These are phyloP conservation scores for Callosobruchus maculatus DNA, from an alignment of 2,888 invertebrate species.

Conservation along the genomic window DNA sequence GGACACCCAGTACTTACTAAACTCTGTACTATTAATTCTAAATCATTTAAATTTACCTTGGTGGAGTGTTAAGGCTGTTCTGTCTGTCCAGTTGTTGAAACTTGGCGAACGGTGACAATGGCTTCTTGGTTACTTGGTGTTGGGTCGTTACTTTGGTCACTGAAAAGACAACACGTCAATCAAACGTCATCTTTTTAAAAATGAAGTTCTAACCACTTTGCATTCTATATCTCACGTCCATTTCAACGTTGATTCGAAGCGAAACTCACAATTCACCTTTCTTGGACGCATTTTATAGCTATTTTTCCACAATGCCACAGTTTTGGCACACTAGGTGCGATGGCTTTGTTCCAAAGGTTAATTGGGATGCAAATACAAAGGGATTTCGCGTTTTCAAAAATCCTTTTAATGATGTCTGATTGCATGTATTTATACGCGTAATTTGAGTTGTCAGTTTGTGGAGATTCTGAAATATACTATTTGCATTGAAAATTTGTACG, in stretches of 20 bases:
- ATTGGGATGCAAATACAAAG: background rate
- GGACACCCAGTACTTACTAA: too few relatives aligned
- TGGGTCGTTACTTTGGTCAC: conserved; percentile 40
- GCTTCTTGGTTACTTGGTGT: conserved; percentile 51
- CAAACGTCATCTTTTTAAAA: background rate
- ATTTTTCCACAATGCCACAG: background rate
- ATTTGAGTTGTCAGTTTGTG: too few relatives aligned
- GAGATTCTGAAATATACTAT: too few relatives aligned
- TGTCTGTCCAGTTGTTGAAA: conserved; percentile 89
- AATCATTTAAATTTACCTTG: conserved; percentile 68
- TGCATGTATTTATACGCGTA: too few relatives aligned
- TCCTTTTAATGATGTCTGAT: background rate
- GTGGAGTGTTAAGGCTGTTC: conserved; percentile 67
- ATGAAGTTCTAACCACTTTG: background rate
- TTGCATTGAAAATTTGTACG: too few relatives aligned
- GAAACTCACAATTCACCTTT: background rate
- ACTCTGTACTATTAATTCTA: too few relatives aligned
- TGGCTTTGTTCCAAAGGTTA: background rate
- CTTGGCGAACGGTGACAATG: conserved; percentile 84
- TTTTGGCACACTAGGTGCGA: background rate
- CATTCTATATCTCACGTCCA: background rate
- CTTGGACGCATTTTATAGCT: background rate
- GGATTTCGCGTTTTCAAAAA: background rate
- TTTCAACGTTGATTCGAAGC: background rate
- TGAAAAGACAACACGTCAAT: conserved; percentile 17